Evolutionary conservation across 2,797 vertebrate species (phyloP), one percentile per base, ranked within the genome.

Genomic region (Darevskia mixta): DNA sequence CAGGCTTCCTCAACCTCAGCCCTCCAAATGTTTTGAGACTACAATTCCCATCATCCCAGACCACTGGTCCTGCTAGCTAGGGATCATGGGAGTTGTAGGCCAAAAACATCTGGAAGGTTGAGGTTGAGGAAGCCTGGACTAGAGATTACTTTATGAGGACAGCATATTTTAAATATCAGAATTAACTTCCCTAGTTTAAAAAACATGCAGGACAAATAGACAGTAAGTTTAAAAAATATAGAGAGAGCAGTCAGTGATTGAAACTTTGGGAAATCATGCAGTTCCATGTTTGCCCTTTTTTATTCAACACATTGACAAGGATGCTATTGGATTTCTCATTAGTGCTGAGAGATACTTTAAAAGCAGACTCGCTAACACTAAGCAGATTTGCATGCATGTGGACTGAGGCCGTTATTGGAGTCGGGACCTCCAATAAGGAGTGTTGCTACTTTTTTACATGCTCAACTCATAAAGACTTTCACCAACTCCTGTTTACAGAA

Each of bases 331-430:
- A 58, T 80, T 20, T 35, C 78, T 80, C 67, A 38, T 94, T 61
- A 78, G 66, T 86, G 79, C 90, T 86, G 78, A 66, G 38, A 94
- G 90, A 87, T 93, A 89, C 84, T 95, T 93, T 87, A 72, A 72
- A 55, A 27, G 66, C 41, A 86, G 10, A 58, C 3, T 61, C 27
- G 41, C 38, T 73, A 66, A 29, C 11, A 15, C 41, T 82, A 82
- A 82, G 66, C 11, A 35, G 18, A 66, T 76, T 17, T 82, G 41
- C 38, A 4, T 75, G 9, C 43, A 82, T 76, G 41, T 82, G 61
- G n/a, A 45, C 45, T 82, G 29, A 49, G 11, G 17, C 11, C 4
- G 35, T 87, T 41, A 81, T 15, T 81, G 41, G 23, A 86, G 13
- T 61, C 18, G 45, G 18, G 27, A 32, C 18, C 35, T 25, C 64